phyloP scores from a whole-genome alignment of 2,113 vertebrate genomes.

The Gymnorhina tibicen region DNA sequence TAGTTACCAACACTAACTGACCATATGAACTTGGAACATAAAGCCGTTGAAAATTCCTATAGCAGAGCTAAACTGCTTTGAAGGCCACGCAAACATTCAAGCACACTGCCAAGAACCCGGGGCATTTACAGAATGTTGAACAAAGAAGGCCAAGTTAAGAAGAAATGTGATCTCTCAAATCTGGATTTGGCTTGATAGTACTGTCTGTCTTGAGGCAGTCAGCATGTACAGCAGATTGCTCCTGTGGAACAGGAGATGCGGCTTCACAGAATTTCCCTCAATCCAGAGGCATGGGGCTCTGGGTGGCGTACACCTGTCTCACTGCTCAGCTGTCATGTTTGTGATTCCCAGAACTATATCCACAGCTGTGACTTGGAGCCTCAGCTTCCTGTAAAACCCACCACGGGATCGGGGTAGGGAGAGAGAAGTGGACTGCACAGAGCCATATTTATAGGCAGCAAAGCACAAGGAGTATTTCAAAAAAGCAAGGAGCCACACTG shows the following conservation, averaged over 20 bases:
- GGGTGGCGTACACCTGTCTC: neutral
- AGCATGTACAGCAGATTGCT: neutral
- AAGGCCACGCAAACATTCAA: neutral
- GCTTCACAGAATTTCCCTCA: neutral
- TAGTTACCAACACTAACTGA: neutral
- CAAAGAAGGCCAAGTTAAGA: neutral
- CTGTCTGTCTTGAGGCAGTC: too few species aligned
- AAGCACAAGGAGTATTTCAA: neutral
- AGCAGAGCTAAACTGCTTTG: neutral
- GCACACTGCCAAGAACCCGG: neutral
- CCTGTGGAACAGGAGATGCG: neutral
- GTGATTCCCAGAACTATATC: neutral
- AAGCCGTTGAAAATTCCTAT: neutral
- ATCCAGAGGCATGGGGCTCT: neutral
- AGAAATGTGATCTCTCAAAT: neutral
- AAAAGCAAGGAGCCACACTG: neutral
- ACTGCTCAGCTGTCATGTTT: neutral
- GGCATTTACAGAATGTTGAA: neutral
- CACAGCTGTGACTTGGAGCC: neutral
- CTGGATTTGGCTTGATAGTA: neutral
- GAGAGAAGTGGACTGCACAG: neutral
- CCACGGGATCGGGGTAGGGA: fast-evolving
- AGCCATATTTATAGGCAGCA: neutral
- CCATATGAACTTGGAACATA: neutral
- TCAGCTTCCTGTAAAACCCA: neutral